phyloP scores from a whole-genome alignment of 92 coral and sea anemone genomes.

The Palythoa caribaeorum region DNA sequence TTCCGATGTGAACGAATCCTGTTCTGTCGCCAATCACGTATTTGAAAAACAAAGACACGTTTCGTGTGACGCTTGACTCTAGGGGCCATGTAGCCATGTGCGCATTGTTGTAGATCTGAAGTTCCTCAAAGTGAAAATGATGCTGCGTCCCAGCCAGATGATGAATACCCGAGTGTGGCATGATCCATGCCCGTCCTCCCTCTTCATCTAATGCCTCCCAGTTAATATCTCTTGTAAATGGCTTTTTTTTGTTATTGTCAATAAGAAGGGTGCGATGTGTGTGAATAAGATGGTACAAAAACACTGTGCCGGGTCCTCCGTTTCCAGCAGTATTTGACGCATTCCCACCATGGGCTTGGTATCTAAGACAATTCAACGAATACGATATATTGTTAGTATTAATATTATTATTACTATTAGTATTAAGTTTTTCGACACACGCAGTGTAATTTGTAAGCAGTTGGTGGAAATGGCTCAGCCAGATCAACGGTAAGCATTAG shows the following conservation, averaged over 20 bases:
- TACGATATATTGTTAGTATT: background rate
- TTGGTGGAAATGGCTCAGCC: background rate
- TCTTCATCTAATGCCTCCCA: constrained; percentile 59
- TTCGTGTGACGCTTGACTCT: background rate
- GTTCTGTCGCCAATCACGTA: constrained; percentile 82
- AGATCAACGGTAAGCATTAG: too few relatives aligned
- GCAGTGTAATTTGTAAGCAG: background rate
- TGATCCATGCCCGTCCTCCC: constrained; percentile 78
- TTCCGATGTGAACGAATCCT: constrained; percentile 74
- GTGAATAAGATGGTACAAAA: constrained; percentile 70
- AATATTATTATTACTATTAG: too few relatives aligned
- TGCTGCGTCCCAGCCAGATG: constrained; percentile 58
- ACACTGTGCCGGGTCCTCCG: constrained; percentile 83
- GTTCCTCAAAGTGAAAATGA: constrained; percentile 75
- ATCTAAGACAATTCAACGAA: constrained; percentile 39
- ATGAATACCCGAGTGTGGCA: constrained; percentile 81
- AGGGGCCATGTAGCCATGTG: constrained; percentile 76
- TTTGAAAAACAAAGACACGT: constrained; percentile 66
- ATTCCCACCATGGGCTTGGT: constrained; percentile 75
- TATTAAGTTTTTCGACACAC: too few relatives aligned
- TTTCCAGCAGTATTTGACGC: constrained; percentile 39
- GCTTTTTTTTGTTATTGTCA: constrained; percentile 63
- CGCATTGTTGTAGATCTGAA: constrained; percentile 72
- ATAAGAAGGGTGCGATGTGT: constrained; percentile 75
- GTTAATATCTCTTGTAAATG: constrained; percentile 69